Conservation (phyloP, 1,140 invertebrate genomes). For the Radopholus similis region DNA sequence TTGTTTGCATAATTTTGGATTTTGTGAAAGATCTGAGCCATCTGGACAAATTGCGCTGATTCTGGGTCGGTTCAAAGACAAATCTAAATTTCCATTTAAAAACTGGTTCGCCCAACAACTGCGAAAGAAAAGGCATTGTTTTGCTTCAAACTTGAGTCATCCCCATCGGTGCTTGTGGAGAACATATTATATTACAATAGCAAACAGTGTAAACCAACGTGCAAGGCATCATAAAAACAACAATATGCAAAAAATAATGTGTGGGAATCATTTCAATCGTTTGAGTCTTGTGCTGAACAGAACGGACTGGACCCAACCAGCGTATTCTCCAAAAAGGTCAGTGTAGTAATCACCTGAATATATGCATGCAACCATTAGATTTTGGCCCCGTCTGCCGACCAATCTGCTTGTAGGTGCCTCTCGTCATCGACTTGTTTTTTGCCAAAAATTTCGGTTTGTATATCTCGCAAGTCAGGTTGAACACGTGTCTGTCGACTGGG, state of each 20-base stretch:
- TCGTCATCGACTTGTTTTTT: constrained; percentile 67
- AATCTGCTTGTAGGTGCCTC: constrained; percentile 68
- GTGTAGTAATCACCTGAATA: constrained; percentile 71
- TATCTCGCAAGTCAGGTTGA: constrained; percentile 76
- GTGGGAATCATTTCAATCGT: constrained; percentile 37
- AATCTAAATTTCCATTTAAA: too few relatives aligned
- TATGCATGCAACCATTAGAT: background rate
- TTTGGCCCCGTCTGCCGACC: constrained; percentile 59
- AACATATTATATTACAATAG: too few relatives aligned
- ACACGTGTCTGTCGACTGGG: constrained; percentile 93
- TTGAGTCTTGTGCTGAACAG: constrained; percentile 33
- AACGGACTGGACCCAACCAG: constrained; percentile 92
- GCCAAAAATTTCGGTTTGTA: constrained; percentile 67
- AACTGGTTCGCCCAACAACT: too few relatives aligned
- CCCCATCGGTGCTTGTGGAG: too few relatives aligned
- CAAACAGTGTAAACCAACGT: too few relatives aligned
- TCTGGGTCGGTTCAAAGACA: too few relatives aligned
- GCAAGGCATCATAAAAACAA: too few relatives aligned
- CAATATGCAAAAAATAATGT: too few relatives aligned
- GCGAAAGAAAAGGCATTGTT: too few relatives aligned
- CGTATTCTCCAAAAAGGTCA: constrained; percentile 76
- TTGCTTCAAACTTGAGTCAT: too few relatives aligned
- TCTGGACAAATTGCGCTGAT: too few relatives aligned
- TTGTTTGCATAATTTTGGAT: too few relatives aligned
- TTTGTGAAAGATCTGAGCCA: background rate